Evolutionary conservation across 2,888 invertebrate species (phyloP), one percentile per base, ranked within the genome.

Genomic region (Globia sparganii): DNA sequence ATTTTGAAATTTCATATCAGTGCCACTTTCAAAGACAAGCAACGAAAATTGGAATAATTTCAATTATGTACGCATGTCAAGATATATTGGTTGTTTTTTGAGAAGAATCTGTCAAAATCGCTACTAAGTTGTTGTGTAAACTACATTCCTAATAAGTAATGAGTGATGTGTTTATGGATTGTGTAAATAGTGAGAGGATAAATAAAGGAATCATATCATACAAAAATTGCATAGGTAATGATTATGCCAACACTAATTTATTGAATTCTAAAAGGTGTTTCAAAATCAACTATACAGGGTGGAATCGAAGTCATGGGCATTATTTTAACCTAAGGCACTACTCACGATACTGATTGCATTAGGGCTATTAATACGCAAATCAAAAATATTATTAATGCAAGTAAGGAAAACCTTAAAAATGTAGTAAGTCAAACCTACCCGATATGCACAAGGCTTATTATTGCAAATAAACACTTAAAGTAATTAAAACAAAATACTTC

Each of bases 91-190:
- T 15, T 8, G 25, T 0, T 53, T 46, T 69, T 46, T 53, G n/a
- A 31, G n/a, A 31, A 46, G 58, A 61, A 62, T 62, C 34, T 67
- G 15, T 68, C 74, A 46, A 53, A 75, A 67, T 62, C 31, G 15
- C 18, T 65, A 75, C 2, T 66, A 75, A 75, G 21, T 4, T 64
- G n/a, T 58, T 65, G 49, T 72, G 46, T 68, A 68, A 61, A 69
- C 28, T 46, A 40, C 2, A 59, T 66, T 69, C 59, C 18, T 70
- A 76, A 83, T 76, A 80, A 5, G 72, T 72, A 84, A 43, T 80
- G 61, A 84, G 65, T 31, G 43, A 66, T 28, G 61, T 72, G 80
- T n/a, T 70, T 25, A 83, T 72, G n/a, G 15, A 53, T 62, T 72
- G 58, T 59, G 69, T 59, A 67, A 83, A 83, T 37, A 34, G 67